Evolutionary conservation across 1,140 invertebrate species (phyloP), one percentile per base, ranked within the genome.

Genomic region (Thrips palmi): DNA sequence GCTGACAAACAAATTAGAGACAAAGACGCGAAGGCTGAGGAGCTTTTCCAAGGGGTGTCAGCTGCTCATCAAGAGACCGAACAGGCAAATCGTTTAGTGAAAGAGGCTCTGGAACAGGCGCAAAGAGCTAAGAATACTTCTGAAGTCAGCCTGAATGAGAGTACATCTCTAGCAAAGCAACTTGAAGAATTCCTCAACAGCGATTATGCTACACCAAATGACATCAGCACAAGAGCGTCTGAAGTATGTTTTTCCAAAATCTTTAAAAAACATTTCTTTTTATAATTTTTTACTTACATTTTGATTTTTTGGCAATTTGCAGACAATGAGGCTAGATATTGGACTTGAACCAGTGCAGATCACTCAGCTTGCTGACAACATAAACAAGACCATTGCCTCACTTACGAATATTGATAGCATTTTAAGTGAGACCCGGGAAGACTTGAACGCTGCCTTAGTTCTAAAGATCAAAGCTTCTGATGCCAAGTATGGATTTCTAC

Each of bases 401-500:
- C 58, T 96, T 4, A 88, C 81, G 21, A 73, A 96, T 53, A 89
- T 92, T 39, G 85, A 94, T 48, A 66, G 68, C 41, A 96, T 96
- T 48, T 73, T 96, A 25, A 63, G 65, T 17, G 88, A 79, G 32
- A 96, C 92, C 0, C 68, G 70, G 34, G 69, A 71, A 21, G 82
- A 91, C 57, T 58, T 91, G 31, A 58, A 65, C 18, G 58, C 61
- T 44, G 88, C 88, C 0, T 70, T 79, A 46, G 48, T 62, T 4
- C 60, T 94, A 0, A 86, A 89, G 52, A 56, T 66, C 37, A 64
- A 68, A 45, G 86, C 88, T 1, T 78, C 84, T 44, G 50, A 55
- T 17, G 73, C 82, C 2, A 88, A 82, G 67, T 76, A 70, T 56
- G 60, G 18, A 38, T 24, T 21, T 37, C 27, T 20, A 22, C 21